These are phyloP conservation scores for Oreochromis mossambicus DNA, from an alignment of 2,797 vertebrate species.

Conservation along the genomic window DNA sequence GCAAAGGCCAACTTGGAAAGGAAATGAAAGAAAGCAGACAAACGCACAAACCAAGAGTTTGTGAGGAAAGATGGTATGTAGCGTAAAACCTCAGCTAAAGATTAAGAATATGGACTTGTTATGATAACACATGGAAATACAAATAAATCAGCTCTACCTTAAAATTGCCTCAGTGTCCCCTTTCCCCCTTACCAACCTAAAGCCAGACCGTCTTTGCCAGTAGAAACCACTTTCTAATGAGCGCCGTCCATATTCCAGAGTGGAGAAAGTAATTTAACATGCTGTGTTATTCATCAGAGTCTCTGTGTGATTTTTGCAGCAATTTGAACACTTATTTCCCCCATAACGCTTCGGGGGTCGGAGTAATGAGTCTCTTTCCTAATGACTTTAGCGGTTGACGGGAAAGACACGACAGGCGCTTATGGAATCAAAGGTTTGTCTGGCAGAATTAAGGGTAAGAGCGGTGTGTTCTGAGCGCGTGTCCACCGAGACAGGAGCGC, in stretches of 20 bases:
- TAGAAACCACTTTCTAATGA: constrained; percentile 46
- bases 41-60: background rate
- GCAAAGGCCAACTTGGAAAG: constrained; percentile 6
- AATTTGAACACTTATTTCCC: constrained; percentile 66
- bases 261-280: constrained; percentile 48
- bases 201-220: constrained; percentile 22
- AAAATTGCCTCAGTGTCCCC: background rate
- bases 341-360: constrained; percentile 45
- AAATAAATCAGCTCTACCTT: background rate
- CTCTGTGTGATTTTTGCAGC: constrained; percentile 64
- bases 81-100: background rate
- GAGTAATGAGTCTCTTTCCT: constrained; percentile 62
- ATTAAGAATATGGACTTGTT: background rate
- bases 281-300: constrained; percentile 71
- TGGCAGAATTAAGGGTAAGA: constrained; percentile 7
- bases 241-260: constrained; percentile 30
- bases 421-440: constrained; percentile 63
- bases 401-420: constrained; percentile 43
- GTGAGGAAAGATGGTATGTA: background rate
- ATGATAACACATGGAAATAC: background rate
- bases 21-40: constrained; percentile 3
- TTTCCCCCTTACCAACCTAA: constrained; percentile 16
- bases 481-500: constrained; percentile 24
- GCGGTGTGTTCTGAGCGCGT: background rate
- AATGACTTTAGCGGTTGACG: constrained; percentile 60